Percentiles rank a stretch among this genome's conserved stretches.
phyloP scores from a whole-genome alignment of 2,797 vertebrate species.

The Rhabdomys pumilio region DNA sequence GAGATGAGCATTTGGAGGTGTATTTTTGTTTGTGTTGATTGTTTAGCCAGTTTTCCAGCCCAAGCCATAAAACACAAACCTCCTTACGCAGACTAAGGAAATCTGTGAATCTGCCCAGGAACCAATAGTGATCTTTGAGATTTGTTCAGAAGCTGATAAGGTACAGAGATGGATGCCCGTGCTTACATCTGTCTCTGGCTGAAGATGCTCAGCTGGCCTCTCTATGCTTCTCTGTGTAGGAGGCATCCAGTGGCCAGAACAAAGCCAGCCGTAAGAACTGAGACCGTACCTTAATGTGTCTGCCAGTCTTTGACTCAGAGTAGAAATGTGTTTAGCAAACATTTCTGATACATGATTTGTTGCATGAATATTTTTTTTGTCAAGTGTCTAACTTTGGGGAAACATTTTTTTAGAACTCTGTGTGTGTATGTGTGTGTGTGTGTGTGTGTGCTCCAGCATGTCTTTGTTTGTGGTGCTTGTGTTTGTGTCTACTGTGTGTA shows the following conservation, averaged over 20 bases:
- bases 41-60: neutral
- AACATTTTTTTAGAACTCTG: neutral
- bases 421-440: neutral
- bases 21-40: neutral
- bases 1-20: neutral
- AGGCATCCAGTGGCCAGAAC: neutral
- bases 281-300: neutral
- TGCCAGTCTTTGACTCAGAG: neutral
- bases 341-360: slow-evolving; percentile 20
- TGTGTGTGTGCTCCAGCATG: too few relatives aligned
- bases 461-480: neutral
- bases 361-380: slow-evolving; percentile 2
- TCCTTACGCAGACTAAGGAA: neutral
- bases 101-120: neutral
- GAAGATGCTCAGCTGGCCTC: neutral
- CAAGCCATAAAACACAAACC: neutral
- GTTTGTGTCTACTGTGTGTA: neutral
- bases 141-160: neutral
- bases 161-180: too few relatives aligned
- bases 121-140: neutral
- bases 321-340: slow-evolving; percentile 38
- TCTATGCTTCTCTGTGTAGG: neutral
- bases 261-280: neutral
- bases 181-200: neutral
- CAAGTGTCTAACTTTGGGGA: neutral